phyloP scores from a whole-genome alignment of 2,113 vertebrate species.

The Haemorhous mexicanus region DNA sequence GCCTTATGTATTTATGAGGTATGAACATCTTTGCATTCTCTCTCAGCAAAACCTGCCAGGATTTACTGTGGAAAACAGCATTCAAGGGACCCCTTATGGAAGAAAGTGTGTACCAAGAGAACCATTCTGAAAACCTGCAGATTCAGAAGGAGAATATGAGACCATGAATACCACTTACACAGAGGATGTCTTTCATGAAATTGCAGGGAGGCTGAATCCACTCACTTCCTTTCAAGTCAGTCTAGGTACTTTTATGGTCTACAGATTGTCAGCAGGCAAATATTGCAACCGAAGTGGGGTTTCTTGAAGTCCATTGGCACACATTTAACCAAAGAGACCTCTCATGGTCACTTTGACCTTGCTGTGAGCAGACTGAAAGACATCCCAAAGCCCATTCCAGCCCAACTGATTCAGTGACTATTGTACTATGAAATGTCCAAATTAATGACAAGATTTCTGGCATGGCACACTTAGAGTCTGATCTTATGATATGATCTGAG shows the following conservation, averaged over 20 bases:
- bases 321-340: background rate
- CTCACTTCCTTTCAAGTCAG: background rate
- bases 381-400: background rate
- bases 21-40: background rate
- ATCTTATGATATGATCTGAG: background rate
- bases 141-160: background rate
- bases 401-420: background rate
- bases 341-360: background rate
- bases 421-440: background rate
- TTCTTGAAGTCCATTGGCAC: background rate
- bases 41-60: background rate
- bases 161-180: background rate
- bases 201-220: background rate
- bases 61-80: conserved; percentile 8
- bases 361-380: background rate
- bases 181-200: background rate
- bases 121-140: background rate
- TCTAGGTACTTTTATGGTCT: background rate
- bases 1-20: background rate
- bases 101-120: background rate
- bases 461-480: background rate
- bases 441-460: background rate
- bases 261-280: background rate
- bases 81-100: conserved; percentile 3
- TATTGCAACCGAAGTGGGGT: background rate